Evolutionary conservation across 2,113 vertebrate genomes (phyloP).

Genomic region (Melanerpes formicivorus): DNA sequence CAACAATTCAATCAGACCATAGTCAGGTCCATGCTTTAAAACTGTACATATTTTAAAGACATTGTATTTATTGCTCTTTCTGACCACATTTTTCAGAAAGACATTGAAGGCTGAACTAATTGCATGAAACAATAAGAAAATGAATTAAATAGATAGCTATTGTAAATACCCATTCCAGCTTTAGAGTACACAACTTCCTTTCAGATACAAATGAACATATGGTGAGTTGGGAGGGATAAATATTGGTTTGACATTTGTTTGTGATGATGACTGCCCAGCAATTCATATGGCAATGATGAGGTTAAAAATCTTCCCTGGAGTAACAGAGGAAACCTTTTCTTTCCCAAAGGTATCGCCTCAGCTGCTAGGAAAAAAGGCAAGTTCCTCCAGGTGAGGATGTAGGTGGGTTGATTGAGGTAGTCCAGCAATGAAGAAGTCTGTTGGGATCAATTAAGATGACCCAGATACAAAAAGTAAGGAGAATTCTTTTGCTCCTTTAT

Average conservation of each 20-base stretch:
- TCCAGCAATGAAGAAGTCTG: slow-evolving; percentile 31
- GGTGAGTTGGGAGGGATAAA: not conserved
- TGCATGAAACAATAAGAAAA: not conserved
- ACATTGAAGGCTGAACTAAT: not conserved
- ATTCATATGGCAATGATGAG: not conserved
- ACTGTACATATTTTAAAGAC: not conserved
- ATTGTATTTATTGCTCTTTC: not conserved
- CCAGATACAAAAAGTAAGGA: slow-evolving; percentile 38
- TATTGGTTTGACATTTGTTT: not conserved
- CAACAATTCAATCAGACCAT: not conserved
- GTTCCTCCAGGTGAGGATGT: slow-evolving; percentile 48
- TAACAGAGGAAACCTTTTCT: not conserved
- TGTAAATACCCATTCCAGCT: not conserved
- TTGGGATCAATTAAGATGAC: slow-evolving; percentile 71
- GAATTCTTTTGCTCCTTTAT: not conserved
- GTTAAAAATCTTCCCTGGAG: slow-evolving; percentile 38
- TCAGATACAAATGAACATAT: not conserved
- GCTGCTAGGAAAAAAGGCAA: slow-evolving; percentile 9
- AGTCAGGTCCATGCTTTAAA: not conserved
- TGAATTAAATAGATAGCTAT: not conserved
- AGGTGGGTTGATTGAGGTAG: slow-evolving; percentile 43
- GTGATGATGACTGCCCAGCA: not conserved
- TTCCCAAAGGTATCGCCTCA: slow-evolving; percentile 20
- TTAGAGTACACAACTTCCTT: not conserved
- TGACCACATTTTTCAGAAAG: not conserved